Percentiles rank a stretch among this genome's conserved stretches.
Conservation (phyloP, 2,113 vertebrate genomes). For the Camelus dromedarius region DNA sequence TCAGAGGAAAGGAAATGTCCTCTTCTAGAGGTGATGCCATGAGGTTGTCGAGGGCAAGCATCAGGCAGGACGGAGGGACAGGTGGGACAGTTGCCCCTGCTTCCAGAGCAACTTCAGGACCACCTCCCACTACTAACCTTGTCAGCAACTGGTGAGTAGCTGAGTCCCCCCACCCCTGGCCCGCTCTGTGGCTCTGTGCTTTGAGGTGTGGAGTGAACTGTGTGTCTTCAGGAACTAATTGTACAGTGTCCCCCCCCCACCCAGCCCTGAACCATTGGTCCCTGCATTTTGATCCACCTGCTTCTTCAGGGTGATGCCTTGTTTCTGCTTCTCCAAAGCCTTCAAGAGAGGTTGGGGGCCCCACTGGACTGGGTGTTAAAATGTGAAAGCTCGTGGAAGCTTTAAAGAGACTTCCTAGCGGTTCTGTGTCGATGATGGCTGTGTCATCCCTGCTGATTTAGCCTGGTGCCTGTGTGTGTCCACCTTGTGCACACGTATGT, state of each 20-base stretch:
- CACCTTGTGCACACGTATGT: accelerated
- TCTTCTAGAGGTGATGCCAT: neutral
- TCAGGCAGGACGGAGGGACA: neutral
- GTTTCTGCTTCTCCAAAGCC: neutral
- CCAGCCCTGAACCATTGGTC: neutral
- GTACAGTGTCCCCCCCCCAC: neutral
- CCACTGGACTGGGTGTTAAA: neutral
- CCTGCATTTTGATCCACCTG: neutral
- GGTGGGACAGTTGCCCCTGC: neutral
- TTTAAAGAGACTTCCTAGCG: neutral
- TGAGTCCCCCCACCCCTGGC: neutral
- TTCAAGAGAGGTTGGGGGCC: neutral
- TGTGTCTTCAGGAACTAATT: neutral
- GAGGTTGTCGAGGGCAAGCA: neutral
- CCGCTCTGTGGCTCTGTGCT: neutral
- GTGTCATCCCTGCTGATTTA: constrained; percentile 55
- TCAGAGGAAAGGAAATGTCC: neutral
- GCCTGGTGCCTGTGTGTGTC: constrained; percentile 70
- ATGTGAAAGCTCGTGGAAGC: constrained; percentile 2
- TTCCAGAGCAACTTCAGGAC: neutral
- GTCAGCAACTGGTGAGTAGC: neutral
- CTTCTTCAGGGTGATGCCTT: neutral
- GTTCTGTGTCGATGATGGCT: neutral
- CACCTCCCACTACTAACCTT: neutral
- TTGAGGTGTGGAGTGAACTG: neutral